Evolutionary conservation across 1,140 invertebrate genomes (phyloP), one percentile per base, ranked within the genome.

Genomic region (Diachasma alloeum): DNA sequence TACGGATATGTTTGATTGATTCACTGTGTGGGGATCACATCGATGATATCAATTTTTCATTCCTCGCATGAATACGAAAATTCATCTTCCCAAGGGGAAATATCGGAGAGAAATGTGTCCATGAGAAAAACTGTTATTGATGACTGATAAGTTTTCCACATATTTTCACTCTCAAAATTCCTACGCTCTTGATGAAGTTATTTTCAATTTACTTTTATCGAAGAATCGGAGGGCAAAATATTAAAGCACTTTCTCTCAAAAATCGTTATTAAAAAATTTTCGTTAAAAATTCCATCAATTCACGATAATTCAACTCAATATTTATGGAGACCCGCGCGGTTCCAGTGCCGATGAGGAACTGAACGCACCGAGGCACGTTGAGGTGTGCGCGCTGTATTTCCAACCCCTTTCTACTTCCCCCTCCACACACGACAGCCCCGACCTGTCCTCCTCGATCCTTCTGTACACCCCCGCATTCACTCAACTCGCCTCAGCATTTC

Each of bases 401-500:
- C 66, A 70, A 67, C 75, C 74, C 78, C 75, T 53, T 68, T 73
- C 39, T 56, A 19, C 48, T 63, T 46, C 48, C 36, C 66, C 39
- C 44, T 56, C 69, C 69, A 68, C 37, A 22, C 17, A 56, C 44
- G 48, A 31, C 31, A 31, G 42, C 56, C 24, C 71, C 44, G 36
- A 22, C 39, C 39, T 59, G 31, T 31, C 31, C 31, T 31, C 31
- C 31, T 31, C 31, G 31, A 31, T 31, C 6, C 53, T 31, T 53
- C 56, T 68, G 36, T 4, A 68, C 72, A 22, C 70, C 74, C 39
- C 53, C 76, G 78, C 77, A 70, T 76, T 80, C 79, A 69, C 79
- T 73, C 76, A 26, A 56, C 36, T 63, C 74, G n/a, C 31, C 46
- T 39, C 19, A 22, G 10, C 71, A 66, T 80, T 76, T 73, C 63